These are phyloP conservation scores for Enteromius thamalakanensis DNA, from an alignment of 2,797 vertebrate genomes.

Conservation along the genomic window DNA sequence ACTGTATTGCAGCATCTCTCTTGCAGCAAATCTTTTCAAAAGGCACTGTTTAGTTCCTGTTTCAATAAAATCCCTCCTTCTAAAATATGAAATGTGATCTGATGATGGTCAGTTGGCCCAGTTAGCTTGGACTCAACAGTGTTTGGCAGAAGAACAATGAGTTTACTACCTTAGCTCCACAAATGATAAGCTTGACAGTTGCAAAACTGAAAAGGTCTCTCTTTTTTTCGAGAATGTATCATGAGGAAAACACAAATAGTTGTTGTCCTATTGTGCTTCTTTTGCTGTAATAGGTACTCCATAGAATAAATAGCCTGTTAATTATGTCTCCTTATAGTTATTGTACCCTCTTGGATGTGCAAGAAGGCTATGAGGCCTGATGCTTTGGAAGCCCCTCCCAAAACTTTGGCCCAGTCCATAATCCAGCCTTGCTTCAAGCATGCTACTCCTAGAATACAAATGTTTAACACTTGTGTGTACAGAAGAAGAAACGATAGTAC, in stretches of 20 bases:
- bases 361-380: background rate
- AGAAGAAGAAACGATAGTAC: background rate
- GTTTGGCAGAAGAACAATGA: no score
- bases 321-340: background rate
- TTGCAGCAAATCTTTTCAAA: background rate
- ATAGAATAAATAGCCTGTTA: background rate
- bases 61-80: background rate
- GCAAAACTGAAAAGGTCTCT: background rate
- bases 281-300: background rate
- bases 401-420: background rate
- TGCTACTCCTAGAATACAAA: background rate
- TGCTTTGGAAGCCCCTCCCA: background rate
- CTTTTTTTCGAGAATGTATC: accelerated
- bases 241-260: background rate
- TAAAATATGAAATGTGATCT: background rate
- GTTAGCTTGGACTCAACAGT: background rate
- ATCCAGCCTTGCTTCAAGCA: background rate
- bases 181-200: background rate
- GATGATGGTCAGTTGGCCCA: background rate
- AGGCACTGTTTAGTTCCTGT: background rate
- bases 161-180: no score
- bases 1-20: background rate
- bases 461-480: background rate
- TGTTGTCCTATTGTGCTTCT: background rate
- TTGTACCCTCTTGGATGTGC: background rate